Evolutionary conservation across 2,113 vertebrate genomes (phyloP), one percentile per base, ranked within the genome.

Genomic region (Apteryx mantelli): DNA sequence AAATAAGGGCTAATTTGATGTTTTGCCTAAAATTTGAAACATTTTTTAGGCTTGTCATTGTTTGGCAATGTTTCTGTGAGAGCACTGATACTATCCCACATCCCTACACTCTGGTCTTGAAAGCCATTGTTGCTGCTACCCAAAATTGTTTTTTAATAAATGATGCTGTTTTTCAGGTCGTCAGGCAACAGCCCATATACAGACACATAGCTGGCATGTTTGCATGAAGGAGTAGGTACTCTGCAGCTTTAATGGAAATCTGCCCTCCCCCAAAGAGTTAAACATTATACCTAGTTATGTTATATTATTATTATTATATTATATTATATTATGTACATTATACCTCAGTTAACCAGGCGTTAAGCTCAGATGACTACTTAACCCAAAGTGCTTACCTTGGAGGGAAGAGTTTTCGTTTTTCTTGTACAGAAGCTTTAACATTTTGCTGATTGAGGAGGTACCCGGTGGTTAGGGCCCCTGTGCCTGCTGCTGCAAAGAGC

Each of bases 331-430:
- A 38, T 38, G 36, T 38, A 38, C 36, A 38, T 38, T 38, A 38
- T 38, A 38, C 36, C 14, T 28, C 42, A 8, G 18, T 13, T 13
- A 30, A 17, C 5, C 3, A 26, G 50, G 21, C 0, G 0, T n/a
- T 24, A 15, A 19, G 22, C 30, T 44, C n/a, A 40, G 24, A 50
- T 40, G 32, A 6, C 19, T 11, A 32, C 50, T 64, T 40, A 10
- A 86, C 30, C 63, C 48, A 7, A 14, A 24, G 7, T 4, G 32
- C 96, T 92, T 66, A 99, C 99, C 99, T 99, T 40, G 99, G 96
- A 2, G 99, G 99, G 74, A 98, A 99, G 38, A 99, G 95, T 95
- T 94, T 98, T 60, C 69, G 98, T 81, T 97, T 98, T 34, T 98
- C 98, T 22, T 97, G 97, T 8, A 98, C 96, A 19, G 98, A 98